These are phyloP conservation scores for Erebia epiphron DNA, from an alignment of 2,888 invertebrate species.

Conservation along the genomic window DNA sequence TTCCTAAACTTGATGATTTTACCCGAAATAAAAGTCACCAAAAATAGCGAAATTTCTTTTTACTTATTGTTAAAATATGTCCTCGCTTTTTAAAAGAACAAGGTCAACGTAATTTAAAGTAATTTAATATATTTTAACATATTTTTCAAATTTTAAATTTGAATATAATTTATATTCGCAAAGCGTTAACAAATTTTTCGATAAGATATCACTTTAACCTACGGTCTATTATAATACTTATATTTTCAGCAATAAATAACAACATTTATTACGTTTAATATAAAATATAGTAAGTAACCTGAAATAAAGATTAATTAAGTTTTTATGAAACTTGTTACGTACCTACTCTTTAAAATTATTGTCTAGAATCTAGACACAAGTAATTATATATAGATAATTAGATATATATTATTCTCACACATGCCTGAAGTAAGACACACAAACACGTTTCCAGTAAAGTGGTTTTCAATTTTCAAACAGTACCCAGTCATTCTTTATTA, in stretches of 20 bases:
- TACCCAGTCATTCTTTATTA: neutral
- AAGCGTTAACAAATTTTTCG: neutral
- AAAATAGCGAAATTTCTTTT: neutral
- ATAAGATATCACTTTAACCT: neutral
- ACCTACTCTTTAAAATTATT: neutral
- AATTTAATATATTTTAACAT: neutral
- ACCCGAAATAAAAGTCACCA: neutral
- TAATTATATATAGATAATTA: too few species aligned
- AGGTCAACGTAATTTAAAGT: too few species aligned
- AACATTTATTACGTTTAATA: neutral
- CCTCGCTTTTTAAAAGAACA: neutral
- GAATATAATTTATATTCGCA: neutral
- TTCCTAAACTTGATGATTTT: neutral
- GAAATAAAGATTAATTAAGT: neutral
- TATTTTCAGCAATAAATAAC: neutral
- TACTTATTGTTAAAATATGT: neutral
- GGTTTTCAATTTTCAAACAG: neutral
- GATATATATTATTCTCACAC: neutral
- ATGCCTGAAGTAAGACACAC: neutral
- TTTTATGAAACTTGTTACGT: neutral
- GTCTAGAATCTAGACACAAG: neutral
- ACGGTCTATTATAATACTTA: neutral
- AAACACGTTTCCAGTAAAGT: conserved; percentile 4
- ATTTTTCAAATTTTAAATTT: neutral
- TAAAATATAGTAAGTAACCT: neutral